Evolutionary conservation across 2,888 invertebrate genomes (phyloP).

Genomic region (Meta bourneti): DNA sequence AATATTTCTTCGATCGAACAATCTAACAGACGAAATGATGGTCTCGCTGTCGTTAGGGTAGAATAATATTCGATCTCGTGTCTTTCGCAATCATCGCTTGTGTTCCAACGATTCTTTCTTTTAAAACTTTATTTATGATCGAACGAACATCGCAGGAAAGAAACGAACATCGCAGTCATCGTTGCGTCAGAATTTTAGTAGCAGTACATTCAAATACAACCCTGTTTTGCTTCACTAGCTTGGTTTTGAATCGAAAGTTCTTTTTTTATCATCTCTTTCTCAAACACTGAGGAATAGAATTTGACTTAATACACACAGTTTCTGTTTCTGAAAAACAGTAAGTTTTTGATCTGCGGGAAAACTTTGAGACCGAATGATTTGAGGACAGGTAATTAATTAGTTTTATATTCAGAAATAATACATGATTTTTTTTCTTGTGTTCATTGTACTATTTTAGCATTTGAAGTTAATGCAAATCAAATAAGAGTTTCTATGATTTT

Average conservation of each 20-base stretch:
- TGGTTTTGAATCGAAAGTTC: background rate
- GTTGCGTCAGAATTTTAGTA: background rate
- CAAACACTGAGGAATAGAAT: no score
- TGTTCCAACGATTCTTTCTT: background rate
- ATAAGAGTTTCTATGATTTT: no score
- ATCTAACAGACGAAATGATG: background rate
- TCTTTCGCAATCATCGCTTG: background rate
- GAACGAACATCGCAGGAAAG: background rate
- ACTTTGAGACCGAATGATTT: no score
- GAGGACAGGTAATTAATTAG: no score
- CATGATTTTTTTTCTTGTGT: no score
- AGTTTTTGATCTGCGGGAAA: no score
- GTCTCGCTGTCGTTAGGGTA: background rate
- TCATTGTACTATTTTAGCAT: no score
- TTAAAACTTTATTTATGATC: slow-evolving; percentile 5
- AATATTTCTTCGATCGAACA: background rate
- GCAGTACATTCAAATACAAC: background rate
- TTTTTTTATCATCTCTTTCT: background rate
- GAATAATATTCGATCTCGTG: background rate
- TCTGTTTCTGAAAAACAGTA: no score
- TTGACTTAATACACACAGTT: no score
- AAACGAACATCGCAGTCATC: background rate
- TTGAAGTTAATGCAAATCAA: no score
- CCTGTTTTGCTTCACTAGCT: background rate
- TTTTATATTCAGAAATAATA: no score